phyloP scores from a whole-genome alignment of 2,888 invertebrate species.

The Busseola fusca region DNA sequence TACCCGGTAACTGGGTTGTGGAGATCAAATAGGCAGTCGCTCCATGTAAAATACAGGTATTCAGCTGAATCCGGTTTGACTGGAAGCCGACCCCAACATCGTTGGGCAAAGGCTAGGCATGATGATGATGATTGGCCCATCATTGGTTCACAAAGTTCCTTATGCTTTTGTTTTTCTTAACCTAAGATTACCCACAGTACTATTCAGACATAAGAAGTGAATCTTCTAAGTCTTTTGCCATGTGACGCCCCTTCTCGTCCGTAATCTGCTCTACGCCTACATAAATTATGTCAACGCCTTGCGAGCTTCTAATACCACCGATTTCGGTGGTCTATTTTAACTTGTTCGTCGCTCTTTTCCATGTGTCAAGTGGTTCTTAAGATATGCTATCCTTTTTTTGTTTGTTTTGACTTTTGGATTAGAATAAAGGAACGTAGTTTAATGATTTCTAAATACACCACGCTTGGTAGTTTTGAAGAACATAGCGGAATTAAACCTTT shows the following conservation, averaged over 20 bases:
- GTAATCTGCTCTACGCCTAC: slow-evolving; percentile 78
- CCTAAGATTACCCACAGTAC: neutral
- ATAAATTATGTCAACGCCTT: slow-evolving; percentile 75
- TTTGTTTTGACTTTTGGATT: slow-evolving; percentile 15
- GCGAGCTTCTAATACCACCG: slow-evolving; percentile 56
- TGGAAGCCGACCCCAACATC: too few species aligned
- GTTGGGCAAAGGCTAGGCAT: too few species aligned
- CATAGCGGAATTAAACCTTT: neutral
- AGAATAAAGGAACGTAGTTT: slow-evolving; percentile 20
- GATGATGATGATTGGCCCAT: neutral
- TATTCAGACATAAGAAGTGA: neutral
- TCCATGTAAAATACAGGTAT: too few species aligned
- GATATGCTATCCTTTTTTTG: slow-evolving; percentile 48
- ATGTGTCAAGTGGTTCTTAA: slow-evolving; percentile 56
- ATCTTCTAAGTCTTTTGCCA: slow-evolving; percentile 29
- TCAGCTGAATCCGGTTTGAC: too few species aligned
- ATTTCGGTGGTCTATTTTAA: slow-evolving; percentile 70
- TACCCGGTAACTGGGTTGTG: too few species aligned
- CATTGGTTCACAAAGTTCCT: neutral
- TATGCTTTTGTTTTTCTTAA: neutral
- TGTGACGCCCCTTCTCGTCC: slow-evolving; percentile 55
- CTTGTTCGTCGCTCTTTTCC: slow-evolving; percentile 51
- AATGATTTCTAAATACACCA: neutral
- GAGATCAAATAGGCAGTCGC: too few species aligned
- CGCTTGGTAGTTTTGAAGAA: neutral